A percentile compares a stretch with the other conserved stretches of the same genome.
phyloP scores from a whole-genome alignment of 2,888 invertebrate species.

The Lingula anatina region DNA sequence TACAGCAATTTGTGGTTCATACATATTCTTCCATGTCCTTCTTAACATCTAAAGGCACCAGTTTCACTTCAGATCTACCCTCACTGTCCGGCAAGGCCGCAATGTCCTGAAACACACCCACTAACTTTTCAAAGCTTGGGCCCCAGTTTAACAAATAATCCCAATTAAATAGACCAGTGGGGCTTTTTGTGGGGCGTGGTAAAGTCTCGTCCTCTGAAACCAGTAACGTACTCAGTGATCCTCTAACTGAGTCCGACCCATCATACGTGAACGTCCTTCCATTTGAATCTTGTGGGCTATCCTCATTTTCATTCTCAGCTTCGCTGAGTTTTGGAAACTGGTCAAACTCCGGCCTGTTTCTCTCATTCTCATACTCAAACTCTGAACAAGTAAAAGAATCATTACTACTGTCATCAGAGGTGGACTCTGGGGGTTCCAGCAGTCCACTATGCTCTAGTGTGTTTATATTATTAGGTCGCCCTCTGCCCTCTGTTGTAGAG shows the following conservation, averaged over 20 bases:
- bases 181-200: background rate
- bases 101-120: conserved; percentile 93
- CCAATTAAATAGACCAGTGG: conserved; percentile 77
- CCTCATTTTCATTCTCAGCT: conserved; percentile 38
- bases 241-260: conserved; percentile 89
- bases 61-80: background rate
- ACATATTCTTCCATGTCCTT: background rate
- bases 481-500: conserved; percentile 58
- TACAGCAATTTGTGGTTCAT: background rate
- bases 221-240: conserved; percentile 86
- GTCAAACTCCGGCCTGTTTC: conserved; percentile 30
- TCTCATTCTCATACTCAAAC: conserved; percentile 85
- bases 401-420: conserved; percentile 82
- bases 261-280: conserved; percentile 61
- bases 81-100: conserved; percentile 78
- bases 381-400: conserved; percentile 98
- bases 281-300: conserved; percentile 22
- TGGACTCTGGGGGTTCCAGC: conserved; percentile 49
- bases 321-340: conserved; percentile 56
- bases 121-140: conserved; percentile 89
- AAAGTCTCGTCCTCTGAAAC: conserved; percentile 80
- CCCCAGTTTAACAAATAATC: conserved; percentile 94
- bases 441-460: conserved; percentile 46
- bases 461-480: conserved; percentile 8
- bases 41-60: background rate